phyloP scores from a whole-genome alignment of 2,888 invertebrate genomes.

The Scaptomyza reducta region DNA sequence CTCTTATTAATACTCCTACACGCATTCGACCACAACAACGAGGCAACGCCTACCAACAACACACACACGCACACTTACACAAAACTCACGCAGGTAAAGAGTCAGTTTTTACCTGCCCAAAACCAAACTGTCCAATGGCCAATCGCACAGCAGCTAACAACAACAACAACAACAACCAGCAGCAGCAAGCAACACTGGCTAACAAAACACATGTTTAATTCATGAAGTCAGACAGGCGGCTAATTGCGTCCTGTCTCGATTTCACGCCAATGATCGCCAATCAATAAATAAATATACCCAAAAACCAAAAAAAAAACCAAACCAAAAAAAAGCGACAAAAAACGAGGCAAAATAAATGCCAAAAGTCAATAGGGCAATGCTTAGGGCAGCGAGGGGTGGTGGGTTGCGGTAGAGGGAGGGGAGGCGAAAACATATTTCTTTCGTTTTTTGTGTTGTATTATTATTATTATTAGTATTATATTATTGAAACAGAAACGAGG shows the following conservation, averaged over 20 bases:
- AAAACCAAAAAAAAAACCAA: slow-evolving; percentile 5
- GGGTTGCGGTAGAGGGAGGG: not conserved
- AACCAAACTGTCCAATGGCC: slow-evolving; percentile 42
- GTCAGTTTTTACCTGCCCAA: slow-evolving; percentile 48
- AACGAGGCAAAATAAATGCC: slow-evolving; percentile 17
- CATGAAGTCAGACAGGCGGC: slow-evolving; percentile 55
- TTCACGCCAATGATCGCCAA: slow-evolving; percentile 73
- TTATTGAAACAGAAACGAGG: slow-evolving; percentile 56
- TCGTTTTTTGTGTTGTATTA: slow-evolving; percentile 3
- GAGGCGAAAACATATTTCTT: slow-evolving; percentile 61
- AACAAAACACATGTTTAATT: slow-evolving; percentile 56
- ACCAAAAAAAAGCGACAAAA: slow-evolving; percentile 26
- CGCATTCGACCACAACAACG: slow-evolving; percentile 11
- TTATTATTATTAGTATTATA: slow-evolving; percentile 20
- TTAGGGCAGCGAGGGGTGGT: not conserved
- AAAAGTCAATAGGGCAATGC: slow-evolving; percentile 48
- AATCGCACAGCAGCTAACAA: slow-evolving; percentile 42
- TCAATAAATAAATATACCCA: slow-evolving; percentile 67
- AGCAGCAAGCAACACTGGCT: slow-evolving; percentile 23
- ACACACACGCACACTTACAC: not conserved
- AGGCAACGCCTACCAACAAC: slow-evolving; percentile 50
- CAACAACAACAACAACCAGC: slow-evolving; percentile 14
- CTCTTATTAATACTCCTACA: not conserved
- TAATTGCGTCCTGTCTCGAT: slow-evolving; percentile 66
- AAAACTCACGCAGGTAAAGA: slow-evolving; percentile 37